Conservation (phyloP, 2,888 invertebrate species). For the Brenthis ino region DNA sequence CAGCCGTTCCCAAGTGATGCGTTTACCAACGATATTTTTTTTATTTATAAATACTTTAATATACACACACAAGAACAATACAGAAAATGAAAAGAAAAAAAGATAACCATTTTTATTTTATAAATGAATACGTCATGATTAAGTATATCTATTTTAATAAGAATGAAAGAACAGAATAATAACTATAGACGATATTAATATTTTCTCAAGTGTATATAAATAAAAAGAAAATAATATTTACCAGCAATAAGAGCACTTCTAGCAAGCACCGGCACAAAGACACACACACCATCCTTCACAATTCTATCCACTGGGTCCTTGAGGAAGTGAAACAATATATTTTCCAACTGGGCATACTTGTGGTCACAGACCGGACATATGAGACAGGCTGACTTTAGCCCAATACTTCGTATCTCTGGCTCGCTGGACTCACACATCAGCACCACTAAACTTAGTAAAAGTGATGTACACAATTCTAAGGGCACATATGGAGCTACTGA, state of each 20-base stretch:
- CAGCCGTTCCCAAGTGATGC: too few species aligned
- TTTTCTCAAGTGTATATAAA: not conserved
- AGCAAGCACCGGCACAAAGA: slow-evolving; percentile 71
- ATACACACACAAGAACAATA: too few species aligned
- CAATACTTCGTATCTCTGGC: slow-evolving; percentile 64
- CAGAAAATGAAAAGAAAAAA: too few species aligned
- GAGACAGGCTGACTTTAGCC: slow-evolving; percentile 68
- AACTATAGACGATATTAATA: too few species aligned
- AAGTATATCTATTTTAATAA: too few species aligned
- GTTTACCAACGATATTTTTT: too few species aligned
- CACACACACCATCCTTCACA: slow-evolving; percentile 66
- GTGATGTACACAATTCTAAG: slow-evolving; percentile 72
- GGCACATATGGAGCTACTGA: slow-evolving; percentile 74
- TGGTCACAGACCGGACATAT: slow-evolving; percentile 72
- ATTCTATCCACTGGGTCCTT: slow-evolving; percentile 69
- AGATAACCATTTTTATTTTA: too few species aligned
- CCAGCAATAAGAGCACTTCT: slow-evolving; percentile 71
- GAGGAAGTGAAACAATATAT: slow-evolving; percentile 69
- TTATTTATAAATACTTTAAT: too few species aligned
- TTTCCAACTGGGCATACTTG: slow-evolving; percentile 71
- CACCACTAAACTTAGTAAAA: slow-evolving; percentile 70
- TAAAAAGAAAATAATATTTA: slow-evolving; percentile 47
- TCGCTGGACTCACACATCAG: slow-evolving; percentile 78
- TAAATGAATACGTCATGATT: too few species aligned
- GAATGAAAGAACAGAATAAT: too few species aligned